Base-by-base conservation (phyloP, 2,888 invertebrate species). In the Nineta flava region DNA sequence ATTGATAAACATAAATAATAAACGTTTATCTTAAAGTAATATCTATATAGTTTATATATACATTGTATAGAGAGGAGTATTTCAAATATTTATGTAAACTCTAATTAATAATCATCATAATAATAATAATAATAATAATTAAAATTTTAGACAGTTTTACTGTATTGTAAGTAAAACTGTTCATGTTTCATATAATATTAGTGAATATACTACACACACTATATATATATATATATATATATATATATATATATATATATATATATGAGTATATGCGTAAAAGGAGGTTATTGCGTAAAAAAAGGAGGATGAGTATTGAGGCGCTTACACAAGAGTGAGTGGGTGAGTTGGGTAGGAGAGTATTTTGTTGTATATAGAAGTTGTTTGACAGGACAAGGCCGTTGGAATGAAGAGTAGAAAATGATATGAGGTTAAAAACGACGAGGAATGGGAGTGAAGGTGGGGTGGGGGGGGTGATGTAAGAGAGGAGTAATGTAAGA, bases 311-410 rank as follows among this genome's bases (percentile, higher is more conserved):
- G 38, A 15, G n/a, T n/a, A n/a, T 5, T 13, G 38, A 15, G 12
- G 38, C 3, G 5, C 15, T 38, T 7, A 1, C n/a, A 38, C n/a
- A 12, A 9, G 38, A 13, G 35, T 3, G 2, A 5, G 26, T 26
- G 26, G 26, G 7, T 1, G 26, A 26, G 26, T 5, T 13, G 38
- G 12, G n/a, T 5, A 38, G 38, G 7, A 12, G 15, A 13, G 38
- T n/a, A 38, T 38, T n/a, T 38, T 38, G 38, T 38, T 38, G 38
- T 38, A 15, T 38, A 15, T 35, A 13, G 19, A 26, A 26, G 38
- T 38, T 38, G 21, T 44, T 44, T 44, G 44, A 44, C 44, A 44
- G 44, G 44, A 44, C 44, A 44, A 44, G 44, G 44, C 44, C 44
- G 44, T 44, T 26, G 26, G 44, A 44, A 26, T 44, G 44, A 44